These are phyloP conservation scores for Agapornis canus DNA, from an alignment of 2,797 vertebrate species.

Conservation along the genomic window DNA sequence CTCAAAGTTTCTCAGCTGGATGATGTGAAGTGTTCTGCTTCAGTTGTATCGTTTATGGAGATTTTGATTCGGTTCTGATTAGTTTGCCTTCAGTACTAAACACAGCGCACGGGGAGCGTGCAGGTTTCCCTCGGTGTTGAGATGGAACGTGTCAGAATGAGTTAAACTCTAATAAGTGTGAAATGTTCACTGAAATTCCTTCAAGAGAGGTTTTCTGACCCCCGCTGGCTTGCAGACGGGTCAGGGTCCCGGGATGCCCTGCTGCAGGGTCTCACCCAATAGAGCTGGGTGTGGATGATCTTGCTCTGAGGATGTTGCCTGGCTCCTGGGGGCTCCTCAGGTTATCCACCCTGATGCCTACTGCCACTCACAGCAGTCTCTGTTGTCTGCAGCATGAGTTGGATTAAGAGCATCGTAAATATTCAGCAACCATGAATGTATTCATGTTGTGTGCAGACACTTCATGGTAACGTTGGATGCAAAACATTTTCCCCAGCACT, in stretches of 20 bases:
- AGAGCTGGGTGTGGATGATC: fast-evolving
- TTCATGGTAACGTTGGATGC: fast-evolving
- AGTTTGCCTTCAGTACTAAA: not conserved
- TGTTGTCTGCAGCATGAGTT: not conserved
- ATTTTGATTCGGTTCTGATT: not conserved
- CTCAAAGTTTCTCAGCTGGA: not conserved
- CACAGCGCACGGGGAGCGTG: too few relatives aligned
- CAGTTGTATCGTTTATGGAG: not conserved
- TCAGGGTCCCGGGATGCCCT: not conserved
- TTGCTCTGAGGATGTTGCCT: not conserved
- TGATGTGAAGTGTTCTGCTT: not conserved
- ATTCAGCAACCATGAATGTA: not conserved
- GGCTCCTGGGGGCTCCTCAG: not conserved
- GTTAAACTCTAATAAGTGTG: not conserved
- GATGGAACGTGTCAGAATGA: not conserved
- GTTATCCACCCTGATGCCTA: fast-evolving
- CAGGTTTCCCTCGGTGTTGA: not conserved
- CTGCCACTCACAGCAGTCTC: fast-evolving
- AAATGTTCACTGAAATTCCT: not conserved
- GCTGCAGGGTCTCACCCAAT: fast-evolving
- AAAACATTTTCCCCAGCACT: not conserved
- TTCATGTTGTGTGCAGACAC: not conserved
- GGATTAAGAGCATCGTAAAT: not conserved
- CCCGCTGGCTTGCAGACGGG: not conserved
- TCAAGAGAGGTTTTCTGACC: not conserved